A percentile compares a stretch with the other conserved stretches of the same genome.
phyloP scores from a whole-genome alignment of 2,113 vertebrate species.

The Pavo muticus region DNA sequence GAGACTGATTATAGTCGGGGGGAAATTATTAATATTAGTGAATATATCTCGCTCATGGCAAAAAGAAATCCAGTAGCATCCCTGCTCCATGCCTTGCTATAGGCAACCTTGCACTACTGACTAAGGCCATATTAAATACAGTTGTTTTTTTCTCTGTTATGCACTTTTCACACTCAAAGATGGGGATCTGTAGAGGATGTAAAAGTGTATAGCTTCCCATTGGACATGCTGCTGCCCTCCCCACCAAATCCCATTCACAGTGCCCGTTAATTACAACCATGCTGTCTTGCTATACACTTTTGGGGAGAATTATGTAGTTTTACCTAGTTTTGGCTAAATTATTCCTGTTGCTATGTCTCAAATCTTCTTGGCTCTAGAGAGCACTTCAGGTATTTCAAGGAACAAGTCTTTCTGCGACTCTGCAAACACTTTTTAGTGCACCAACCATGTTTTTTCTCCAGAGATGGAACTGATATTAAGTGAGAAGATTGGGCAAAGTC shows the following conservation, averaged over 20 bases:
- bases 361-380: neutral
- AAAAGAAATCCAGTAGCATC: neutral
- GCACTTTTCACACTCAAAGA: neutral
- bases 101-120: neutral
- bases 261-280: neutral
- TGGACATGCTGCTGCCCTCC: neutral
- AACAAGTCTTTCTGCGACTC: neutral
- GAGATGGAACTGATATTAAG: neutral
- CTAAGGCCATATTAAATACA: neutral
- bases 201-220: neutral
- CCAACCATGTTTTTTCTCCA: neutral
- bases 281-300: neutral
- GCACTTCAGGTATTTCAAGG: neutral
- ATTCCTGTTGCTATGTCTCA: neutral
- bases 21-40: neutral
- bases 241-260: neutral
- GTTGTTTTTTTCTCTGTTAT: neutral
- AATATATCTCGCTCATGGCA: neutral
- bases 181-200: neutral
- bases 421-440: neutral
- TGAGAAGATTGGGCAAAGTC: conserved; percentile 12
- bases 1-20: neutral
- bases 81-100: neutral
- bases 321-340: neutral
- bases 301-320: neutral